A percentile compares a stretch with the other conserved stretches of the same genome.
Evolutionary conservation across 1,140 invertebrate species (phyloP).

Genomic region (Pectinophora gossypiella): DNA sequence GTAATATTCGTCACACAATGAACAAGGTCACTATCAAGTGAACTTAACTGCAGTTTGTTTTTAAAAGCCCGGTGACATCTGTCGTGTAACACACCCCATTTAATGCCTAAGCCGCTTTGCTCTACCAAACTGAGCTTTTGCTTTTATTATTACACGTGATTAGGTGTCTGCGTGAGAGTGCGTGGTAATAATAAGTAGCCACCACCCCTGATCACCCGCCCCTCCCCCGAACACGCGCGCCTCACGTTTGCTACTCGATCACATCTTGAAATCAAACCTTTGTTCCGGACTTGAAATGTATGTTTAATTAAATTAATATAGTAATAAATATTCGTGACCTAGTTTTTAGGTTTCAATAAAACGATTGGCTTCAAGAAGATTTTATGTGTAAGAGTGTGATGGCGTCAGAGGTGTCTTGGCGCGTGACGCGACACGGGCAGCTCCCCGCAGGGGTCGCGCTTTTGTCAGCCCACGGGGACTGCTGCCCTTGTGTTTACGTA

Average conservation of each 20-base stretch:
- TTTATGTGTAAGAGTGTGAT: too few relatives aligned
- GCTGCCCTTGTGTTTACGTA: conserved; percentile 30
- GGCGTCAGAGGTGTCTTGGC: conserved; percentile 13
- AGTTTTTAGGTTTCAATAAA: too few relatives aligned
- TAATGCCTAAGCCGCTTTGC: conserved; percentile 19
- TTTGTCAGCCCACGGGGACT: conserved; percentile 23
- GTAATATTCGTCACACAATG: too few relatives aligned
- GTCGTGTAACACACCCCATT: conserved; percentile 24
- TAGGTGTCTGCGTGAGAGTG: conserved; percentile 36
- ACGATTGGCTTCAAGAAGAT: too few relatives aligned
- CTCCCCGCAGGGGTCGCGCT: conserved; percentile 23
- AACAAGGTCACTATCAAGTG: neutral
- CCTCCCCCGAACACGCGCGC: conserved; percentile 38
- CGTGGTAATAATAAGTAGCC: conserved; percentile 63
- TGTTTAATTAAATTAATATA: too few relatives aligned
- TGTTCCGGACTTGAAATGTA: neutral
- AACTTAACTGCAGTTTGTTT: conserved; percentile 9
- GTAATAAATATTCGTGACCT: neutral
- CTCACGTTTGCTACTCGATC: conserved; percentile 36
- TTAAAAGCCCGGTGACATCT: conserved; percentile 18
- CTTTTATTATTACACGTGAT: conserved; percentile 32
- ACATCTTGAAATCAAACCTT: conserved; percentile 31
- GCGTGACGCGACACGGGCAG: conserved; percentile 16
- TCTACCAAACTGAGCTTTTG: conserved; percentile 18
- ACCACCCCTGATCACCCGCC: conserved; percentile 34